Conservation (phyloP, 2,113 vertebrate genomes). For the Thunnus maccoyii region DNA sequence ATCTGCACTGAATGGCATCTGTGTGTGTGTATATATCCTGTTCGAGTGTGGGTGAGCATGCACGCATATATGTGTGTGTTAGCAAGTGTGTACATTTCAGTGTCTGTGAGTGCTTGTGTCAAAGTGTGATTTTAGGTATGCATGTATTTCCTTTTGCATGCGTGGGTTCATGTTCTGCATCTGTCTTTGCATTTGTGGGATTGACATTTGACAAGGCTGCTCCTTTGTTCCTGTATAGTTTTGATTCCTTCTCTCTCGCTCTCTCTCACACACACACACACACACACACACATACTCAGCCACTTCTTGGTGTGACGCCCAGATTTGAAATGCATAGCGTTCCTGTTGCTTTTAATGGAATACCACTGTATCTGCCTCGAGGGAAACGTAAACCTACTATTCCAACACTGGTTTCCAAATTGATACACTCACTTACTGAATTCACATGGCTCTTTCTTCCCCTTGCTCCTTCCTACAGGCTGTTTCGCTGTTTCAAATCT, state of each 20-base stretch:
- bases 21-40: neutral
- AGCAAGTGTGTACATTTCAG: too few relatives aligned
- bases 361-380: slow-evolving; percentile 63
- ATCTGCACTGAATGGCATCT: slow-evolving; percentile 3
- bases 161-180: slow-evolving; percentile 68
- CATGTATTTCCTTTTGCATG: neutral
- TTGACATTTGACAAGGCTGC: slow-evolving; percentile 39
- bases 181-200: slow-evolving; percentile 33
- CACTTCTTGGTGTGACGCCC: slow-evolving; percentile 54
- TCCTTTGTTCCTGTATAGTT: slow-evolving; percentile 47
- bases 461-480: slow-evolving; percentile 23
- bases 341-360: slow-evolving; percentile 76
- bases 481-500: slow-evolving; percentile 35
- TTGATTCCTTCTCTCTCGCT: slow-evolving; percentile 27
- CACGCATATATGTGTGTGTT: neutral
- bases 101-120: neutral
- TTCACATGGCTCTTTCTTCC: slow-evolving; percentile 41
- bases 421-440: slow-evolving; percentile 62
- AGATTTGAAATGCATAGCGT: slow-evolving; percentile 76
- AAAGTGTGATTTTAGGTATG: neutral
- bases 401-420: slow-evolving; percentile 66
- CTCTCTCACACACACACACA: neutral
- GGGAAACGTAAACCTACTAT: slow-evolving; percentile 68
- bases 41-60: slow-evolving; percentile 40
- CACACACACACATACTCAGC: slow-evolving; percentile 16